Percentiles rank a stretch among this genome's conserved stretches.
These are phyloP conservation scores for Tromatobia lineatoria DNA, from an alignment of 2,888 invertebrate genomes.

Conservation along the genomic window DNA sequence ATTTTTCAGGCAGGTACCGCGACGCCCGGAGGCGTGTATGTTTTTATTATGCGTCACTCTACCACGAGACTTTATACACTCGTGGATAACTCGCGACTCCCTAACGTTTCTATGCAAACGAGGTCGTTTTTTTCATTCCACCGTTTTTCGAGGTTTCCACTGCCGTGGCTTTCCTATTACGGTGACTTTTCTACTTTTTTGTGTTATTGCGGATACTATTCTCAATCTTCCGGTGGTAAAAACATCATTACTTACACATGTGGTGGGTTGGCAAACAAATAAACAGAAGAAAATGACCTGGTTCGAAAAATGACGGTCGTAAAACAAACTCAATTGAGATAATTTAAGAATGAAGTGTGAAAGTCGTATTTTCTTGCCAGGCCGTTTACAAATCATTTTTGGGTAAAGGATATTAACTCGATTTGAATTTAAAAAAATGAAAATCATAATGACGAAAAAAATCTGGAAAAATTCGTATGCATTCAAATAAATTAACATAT, in stretches of 20 bases:
- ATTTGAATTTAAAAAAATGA: no score
- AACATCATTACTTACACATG: not conserved
- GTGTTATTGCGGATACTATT: not conserved
- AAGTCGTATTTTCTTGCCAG: not conserved
- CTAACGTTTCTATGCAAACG: slow-evolving; percentile 34
- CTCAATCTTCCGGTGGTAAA: not conserved
- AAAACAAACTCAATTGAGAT: not conserved
- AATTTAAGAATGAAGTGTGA: not conserved
- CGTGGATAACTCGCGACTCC: not conserved
- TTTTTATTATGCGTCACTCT: slow-evolving; percentile 39
- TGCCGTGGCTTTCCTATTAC: not conserved
- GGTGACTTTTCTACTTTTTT: not conserved
- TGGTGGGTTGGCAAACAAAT: not conserved
- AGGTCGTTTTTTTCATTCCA: slow-evolving; percentile 8
- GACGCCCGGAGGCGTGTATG: not conserved
- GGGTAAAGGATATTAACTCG: not conserved
- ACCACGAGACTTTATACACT: not conserved
- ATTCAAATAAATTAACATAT: no score
- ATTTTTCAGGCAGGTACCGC: slow-evolving; percentile 15
- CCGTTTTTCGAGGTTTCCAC: not conserved
- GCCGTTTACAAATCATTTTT: not conserved
- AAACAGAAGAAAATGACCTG: not conserved
- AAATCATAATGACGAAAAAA: no score
- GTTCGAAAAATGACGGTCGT: not conserved
- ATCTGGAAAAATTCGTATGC: no score